A percentile compares a stretch with the other conserved stretches of the same genome.
Evolutionary conservation across 2,113 vertebrate genomes (phyloP).

Genomic region (Albula goreensis): DNA sequence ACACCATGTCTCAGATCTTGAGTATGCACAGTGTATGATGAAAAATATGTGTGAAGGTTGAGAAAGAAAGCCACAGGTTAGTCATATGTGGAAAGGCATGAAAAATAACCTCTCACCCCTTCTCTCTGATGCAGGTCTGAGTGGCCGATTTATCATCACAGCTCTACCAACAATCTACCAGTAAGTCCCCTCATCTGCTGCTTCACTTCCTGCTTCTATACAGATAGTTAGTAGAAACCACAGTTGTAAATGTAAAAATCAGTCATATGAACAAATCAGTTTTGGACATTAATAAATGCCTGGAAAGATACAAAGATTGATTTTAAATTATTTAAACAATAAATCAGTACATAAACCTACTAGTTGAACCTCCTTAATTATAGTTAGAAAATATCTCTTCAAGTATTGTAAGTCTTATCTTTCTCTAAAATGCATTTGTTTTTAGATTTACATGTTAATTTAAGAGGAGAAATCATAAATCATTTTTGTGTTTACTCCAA

Average conservation of each 20-base stretch:
- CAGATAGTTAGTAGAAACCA: neutral
- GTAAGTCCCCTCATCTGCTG: conserved; percentile 72
- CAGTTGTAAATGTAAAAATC: no score
- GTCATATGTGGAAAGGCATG: neutral
- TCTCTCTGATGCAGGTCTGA: conserved; percentile 77
- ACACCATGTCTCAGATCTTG: neutral
- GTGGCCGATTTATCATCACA: conserved; percentile 93
- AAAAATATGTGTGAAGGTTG: neutral
- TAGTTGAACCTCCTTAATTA: no score
- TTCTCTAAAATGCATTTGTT: no score
- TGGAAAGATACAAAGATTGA: no score
- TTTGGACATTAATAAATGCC: no score
- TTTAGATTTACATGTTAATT: no score
- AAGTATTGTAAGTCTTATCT: no score
- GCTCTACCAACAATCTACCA: conserved; percentile 96
- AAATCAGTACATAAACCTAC: no score
- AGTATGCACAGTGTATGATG: neutral
- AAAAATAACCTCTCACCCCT: conserved; percentile 21
- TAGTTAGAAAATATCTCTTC: no score
- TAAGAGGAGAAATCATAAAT: neutral
- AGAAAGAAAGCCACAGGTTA: neutral
- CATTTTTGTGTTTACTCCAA: neutral
- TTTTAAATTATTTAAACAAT: no score
- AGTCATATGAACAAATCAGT: no score
- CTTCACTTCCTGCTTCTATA: neutral